Conservation (phyloP, 2,888 invertebrate genomes). For the Clitarchus hookeri region DNA sequence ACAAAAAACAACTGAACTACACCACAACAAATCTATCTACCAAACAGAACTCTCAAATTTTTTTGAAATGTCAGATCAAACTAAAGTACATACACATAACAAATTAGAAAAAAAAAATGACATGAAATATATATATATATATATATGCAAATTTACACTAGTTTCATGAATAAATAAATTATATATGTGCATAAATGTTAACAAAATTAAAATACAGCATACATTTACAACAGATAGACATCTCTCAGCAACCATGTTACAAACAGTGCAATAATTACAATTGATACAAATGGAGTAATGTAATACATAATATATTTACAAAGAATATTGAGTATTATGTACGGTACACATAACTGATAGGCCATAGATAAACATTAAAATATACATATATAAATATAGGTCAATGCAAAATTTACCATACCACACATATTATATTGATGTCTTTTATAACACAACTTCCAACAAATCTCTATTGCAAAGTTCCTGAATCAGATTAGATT, state of each 20-base stretch:
- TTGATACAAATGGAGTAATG: background rate
- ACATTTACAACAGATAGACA: background rate
- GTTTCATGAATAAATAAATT: background rate
- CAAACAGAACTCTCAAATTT: background rate
- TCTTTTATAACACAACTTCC: background rate
- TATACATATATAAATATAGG: background rate
- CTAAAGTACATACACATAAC: background rate
- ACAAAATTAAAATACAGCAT: background rate
- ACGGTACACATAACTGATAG: background rate
- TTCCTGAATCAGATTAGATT: background rate
- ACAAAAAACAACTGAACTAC: no score
- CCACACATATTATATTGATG: background rate
- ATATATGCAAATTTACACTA: background rate
- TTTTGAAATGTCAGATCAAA: background rate
- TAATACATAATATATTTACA: background rate
- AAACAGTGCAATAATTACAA: background rate
- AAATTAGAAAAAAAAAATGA: background rate
- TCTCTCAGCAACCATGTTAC: background rate
- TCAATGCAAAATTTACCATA: background rate
- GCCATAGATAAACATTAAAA: background rate
- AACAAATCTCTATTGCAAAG: background rate
- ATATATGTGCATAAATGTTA: background rate
- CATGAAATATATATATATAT: no score
- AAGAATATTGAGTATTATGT: background rate
- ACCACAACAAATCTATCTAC: background rate